phyloP scores from a whole-genome alignment of 2,888 invertebrate genomes.

The Euclidia mi region DNA sequence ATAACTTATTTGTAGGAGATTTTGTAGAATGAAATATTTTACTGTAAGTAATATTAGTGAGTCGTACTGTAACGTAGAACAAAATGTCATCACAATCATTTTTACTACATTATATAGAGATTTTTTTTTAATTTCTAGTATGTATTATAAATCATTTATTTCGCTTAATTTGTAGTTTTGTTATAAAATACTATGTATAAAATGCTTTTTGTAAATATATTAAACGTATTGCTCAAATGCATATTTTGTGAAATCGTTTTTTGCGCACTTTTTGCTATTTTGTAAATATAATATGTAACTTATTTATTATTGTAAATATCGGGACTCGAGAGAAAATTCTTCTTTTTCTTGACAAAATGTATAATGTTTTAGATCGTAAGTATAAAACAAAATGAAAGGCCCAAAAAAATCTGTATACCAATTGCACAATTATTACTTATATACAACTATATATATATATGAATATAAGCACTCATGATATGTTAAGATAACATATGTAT shows the following conservation, averaged over 20 bases:
- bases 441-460: constrained; percentile 75
- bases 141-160: constrained; percentile 26
- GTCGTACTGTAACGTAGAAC: constrained; percentile 40
- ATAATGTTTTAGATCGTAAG: constrained; percentile 70
- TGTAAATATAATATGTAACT: constrained; percentile 79
- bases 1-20: constrained; percentile 75
- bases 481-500: constrained; percentile 69
- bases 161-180: constrained; percentile 49
- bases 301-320: constrained; percentile 73
- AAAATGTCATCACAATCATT: constrained; percentile 38
- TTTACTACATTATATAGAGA: constrained; percentile 17
- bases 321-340: constrained; percentile 72
- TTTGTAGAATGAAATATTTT: constrained; percentile 64
- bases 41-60: constrained; percentile 52
- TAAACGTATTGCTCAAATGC: constrained; percentile 89
- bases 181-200: constrained; percentile 66
- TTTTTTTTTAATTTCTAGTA: constrained; percentile 32
- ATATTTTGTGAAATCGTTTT: constrained; percentile 89
- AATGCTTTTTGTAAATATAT: constrained; percentile 86
- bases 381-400: constrained; percentile 79
- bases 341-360: constrained; percentile 62
- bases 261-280: constrained; percentile 89
- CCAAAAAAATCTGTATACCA: constrained; percentile 86
- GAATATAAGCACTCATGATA: constrained; percentile 71
- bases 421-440: constrained; percentile 85